phyloP scores from a whole-genome alignment of 1,140 invertebrate genomes.

The Cyrtorhinus lividipennis region DNA sequence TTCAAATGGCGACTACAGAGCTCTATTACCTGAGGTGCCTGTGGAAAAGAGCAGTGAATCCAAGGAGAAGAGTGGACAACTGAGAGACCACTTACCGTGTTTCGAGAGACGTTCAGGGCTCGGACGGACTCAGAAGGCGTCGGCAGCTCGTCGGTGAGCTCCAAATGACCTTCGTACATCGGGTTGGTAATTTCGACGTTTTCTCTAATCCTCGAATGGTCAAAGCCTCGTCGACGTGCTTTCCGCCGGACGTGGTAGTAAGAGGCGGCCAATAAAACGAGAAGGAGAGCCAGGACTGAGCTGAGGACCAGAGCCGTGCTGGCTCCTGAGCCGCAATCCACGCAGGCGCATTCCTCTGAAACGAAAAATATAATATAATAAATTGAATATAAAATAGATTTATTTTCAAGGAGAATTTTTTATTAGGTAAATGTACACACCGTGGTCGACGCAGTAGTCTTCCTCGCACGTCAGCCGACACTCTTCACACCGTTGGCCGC shows the following conservation, averaged over 20 bases:
- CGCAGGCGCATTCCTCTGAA: neutral
- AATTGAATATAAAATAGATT: conserved; percentile 34
- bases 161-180: conserved; percentile 53
- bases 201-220: conserved; percentile 61
- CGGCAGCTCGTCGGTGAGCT: conserved; percentile 25
- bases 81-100: conserved; percentile 1
- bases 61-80: too few relatives aligned
- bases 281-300: neutral
- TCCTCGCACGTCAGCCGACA: conserved; percentile 33
- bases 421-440: too few relatives aligned
- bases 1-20: too few relatives aligned
- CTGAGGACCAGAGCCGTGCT: neutral
- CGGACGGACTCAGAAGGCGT: conserved; percentile 41
- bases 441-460: conserved; percentile 41
- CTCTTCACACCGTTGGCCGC: conserved; percentile 37
- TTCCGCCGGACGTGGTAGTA: neutral
- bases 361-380: neutral
- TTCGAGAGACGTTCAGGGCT: neutral
- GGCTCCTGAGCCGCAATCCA: neutral
- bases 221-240: conserved; percentile 42
- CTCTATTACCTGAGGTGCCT: too few relatives aligned
- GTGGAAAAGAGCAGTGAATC: too few relatives aligned
- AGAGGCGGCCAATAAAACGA: neutral
- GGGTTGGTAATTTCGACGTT: conserved; percentile 72
- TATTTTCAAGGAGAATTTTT: too few relatives aligned